Percentiles rank a stretch among this genome's conserved stretches.
These are phyloP conservation scores for Gymnocypris eckloni DNA, from an alignment of 2,797 vertebrate genomes.

Conservation along the genomic window DNA sequence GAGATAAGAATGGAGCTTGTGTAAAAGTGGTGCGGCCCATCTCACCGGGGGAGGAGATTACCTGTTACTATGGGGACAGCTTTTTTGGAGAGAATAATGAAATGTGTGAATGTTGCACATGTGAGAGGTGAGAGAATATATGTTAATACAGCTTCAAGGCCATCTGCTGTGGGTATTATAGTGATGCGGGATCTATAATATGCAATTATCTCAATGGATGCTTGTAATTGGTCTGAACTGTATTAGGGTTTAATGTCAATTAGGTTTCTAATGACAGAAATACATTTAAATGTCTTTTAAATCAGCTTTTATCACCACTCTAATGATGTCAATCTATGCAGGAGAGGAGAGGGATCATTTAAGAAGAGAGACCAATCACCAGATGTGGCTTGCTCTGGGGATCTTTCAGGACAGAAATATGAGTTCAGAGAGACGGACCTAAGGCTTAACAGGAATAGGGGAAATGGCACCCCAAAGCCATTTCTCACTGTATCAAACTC, in stretches of 20 bases:
- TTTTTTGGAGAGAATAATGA: slow-evolving; percentile 95
- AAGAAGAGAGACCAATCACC: slow-evolving; percentile 76
- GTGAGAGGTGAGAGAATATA: slow-evolving; percentile 84
- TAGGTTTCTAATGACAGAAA: slow-evolving; percentile 1
- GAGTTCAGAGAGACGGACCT: slow-evolving; percentile 87
- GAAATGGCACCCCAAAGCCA: slow-evolving; percentile 68
- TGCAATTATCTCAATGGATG: neutral
- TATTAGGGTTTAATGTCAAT: neutral
- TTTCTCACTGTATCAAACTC: slow-evolving; percentile 70
- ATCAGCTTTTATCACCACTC: neutral
- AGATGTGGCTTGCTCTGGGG: slow-evolving; percentile 71
- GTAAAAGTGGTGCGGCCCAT: slow-evolving; percentile 92
- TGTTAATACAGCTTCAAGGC: neutral
- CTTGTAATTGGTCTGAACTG: neutral
- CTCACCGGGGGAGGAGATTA: slow-evolving; percentile 92
- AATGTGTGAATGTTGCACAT: slow-evolving; percentile 94
- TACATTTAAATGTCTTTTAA: neutral
- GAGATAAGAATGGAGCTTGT: slow-evolving; percentile 89
- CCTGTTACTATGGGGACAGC: slow-evolving; percentile 93
- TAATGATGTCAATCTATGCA: slow-evolving; percentile 59
- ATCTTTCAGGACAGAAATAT: slow-evolving; percentile 80
- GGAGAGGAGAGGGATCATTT: slow-evolving; percentile 90
- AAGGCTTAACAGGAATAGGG: slow-evolving; percentile 82
- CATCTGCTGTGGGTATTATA: neutral
- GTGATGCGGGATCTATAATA: neutral